These are phyloP conservation scores for Drosophila ohnishii DNA, from an alignment of 1,140 invertebrate species.

Conservation along the genomic window DNA sequence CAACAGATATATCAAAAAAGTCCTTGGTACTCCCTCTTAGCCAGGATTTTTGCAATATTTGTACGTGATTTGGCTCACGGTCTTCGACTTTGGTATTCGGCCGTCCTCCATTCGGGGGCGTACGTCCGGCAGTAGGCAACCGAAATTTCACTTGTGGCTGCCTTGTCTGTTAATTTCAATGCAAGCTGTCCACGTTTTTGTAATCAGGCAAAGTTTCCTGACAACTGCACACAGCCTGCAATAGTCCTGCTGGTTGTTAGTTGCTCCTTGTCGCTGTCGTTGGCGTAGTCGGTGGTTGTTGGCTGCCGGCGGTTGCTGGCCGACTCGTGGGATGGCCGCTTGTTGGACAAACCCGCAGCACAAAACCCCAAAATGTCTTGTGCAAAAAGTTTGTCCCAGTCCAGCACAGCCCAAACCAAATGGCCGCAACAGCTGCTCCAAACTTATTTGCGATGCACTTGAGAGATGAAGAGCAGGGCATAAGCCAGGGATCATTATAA, in stretches of 20 bases:
- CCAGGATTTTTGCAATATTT: conserved; percentile 52
- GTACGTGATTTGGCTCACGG: conserved; percentile 57
- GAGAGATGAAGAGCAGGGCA: conserved; percentile 22
- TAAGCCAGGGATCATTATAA: conserved; percentile 2
- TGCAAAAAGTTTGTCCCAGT: conserved; percentile 62
- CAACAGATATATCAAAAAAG: not conserved
- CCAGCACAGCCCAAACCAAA: conserved; percentile 31
- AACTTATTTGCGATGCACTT: conserved; percentile 57
- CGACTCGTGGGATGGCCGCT: conserved; percentile 41
- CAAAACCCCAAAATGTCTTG: conserved; percentile 67
- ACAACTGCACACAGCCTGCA: conserved; percentile 68
- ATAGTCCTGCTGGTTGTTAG: conserved; percentile 35
- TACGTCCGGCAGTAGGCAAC: conserved; percentile 58
- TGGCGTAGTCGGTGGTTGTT: conserved; percentile 28
- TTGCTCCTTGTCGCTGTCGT: conserved; percentile 3
- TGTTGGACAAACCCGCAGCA: conserved; percentile 59
- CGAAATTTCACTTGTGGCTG: conserved; percentile 76
- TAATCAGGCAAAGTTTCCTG: conserved; percentile 77
- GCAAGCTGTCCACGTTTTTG: conserved; percentile 76
- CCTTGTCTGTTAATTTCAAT: conserved; percentile 74
- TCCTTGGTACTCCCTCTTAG: conserved; percentile 5
- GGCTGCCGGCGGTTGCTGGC: conserved; percentile 30
- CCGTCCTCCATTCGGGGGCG: conserved; percentile 4
- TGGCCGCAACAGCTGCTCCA: conserved; percentile 63
- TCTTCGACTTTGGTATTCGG: not conserved